Percentiles rank a stretch among this genome's conserved stretches.
phyloP scores from a whole-genome alignment of 2,797 vertebrate species.

The Erethizon dorsatum region DNA sequence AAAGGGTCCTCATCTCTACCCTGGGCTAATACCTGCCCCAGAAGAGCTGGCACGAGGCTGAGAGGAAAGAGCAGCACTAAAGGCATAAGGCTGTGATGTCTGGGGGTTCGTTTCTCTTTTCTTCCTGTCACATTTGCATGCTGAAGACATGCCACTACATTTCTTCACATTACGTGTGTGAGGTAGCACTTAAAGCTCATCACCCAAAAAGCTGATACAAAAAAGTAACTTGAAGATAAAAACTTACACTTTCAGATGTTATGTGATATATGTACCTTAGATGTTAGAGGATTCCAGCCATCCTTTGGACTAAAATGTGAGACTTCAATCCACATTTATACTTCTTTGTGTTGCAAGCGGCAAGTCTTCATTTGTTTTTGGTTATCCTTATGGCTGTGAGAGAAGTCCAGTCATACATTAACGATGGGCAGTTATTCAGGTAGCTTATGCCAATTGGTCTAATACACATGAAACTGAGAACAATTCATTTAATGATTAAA shows the following conservation, averaged over 20 bases:
- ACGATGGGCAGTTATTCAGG: neutral
- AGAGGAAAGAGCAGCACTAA: neutral
- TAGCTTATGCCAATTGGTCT: neutral
- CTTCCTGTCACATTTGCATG: neutral
- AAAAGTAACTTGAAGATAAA: neutral
- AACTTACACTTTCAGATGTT: slow-evolving; percentile 6
- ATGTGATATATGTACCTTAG: neutral
- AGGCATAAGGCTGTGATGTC: neutral
- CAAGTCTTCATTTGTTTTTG: neutral
- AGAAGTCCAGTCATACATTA: slow-evolving; percentile 35
- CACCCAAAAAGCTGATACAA: neutral
- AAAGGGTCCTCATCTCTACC: neutral
- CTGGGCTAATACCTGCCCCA: neutral
- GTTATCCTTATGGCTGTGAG: neutral
- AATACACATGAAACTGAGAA: slow-evolving; percentile 14
- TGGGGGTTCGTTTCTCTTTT: neutral
- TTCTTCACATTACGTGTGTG: neutral
- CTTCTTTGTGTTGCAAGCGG: neutral
- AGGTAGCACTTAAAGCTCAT: neutral
- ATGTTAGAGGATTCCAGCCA: neutral
- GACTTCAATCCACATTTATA: neutral
- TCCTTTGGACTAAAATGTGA: slow-evolving; percentile 24
- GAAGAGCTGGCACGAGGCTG: neutral
- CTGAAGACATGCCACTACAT: neutral
- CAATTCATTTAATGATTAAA: neutral